phyloP scores from a whole-genome alignment of 2,888 invertebrate genomes.

The Malthinus seriepunctatus region DNA sequence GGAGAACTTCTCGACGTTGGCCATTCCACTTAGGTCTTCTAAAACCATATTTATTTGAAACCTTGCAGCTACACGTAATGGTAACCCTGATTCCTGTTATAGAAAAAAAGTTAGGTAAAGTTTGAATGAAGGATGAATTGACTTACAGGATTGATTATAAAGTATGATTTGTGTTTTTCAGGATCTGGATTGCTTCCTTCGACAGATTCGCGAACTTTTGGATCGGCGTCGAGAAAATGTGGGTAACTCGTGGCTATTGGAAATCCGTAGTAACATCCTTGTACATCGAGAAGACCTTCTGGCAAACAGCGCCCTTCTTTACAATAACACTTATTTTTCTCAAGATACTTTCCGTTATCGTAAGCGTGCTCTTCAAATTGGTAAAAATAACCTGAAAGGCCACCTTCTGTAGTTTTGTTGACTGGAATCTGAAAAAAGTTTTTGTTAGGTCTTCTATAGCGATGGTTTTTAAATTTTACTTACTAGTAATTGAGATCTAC shows the following conservation, averaged over 20 bases:
- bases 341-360: conserved; percentile 72
- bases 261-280: conserved; percentile 88
- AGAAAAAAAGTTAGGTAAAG: conserved; percentile 1
- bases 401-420: conserved; percentile 63
- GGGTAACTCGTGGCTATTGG: conserved; percentile 88
- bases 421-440: conserved; percentile 58
- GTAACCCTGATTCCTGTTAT: conserved; percentile 69
- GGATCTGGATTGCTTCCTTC: conserved; percentile 64
- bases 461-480: conserved; percentile 40
- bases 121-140: neutral
- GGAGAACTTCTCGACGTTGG: conserved; percentile 68
- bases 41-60: conserved; percentile 89
- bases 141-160: conserved; percentile 78
- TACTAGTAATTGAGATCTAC: conserved; percentile 79
- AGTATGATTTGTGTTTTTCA: conserved; percentile 67
- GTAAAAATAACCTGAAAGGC: conserved; percentile 72
- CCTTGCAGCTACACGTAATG: conserved; percentile 75
- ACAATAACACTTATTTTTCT: conserved; percentile 85
- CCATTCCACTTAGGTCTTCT: conserved; percentile 67
- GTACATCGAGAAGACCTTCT: conserved; percentile 78
- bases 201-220: conserved; percentile 64
- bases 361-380: conserved; percentile 75
- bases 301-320: conserved; percentile 70
- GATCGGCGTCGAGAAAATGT: conserved; percentile 79
- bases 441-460: too few relatives aligned